Base-by-base conservation (phyloP, 2,888 invertebrate genomes). In the Bugulina stolonifera region DNA sequence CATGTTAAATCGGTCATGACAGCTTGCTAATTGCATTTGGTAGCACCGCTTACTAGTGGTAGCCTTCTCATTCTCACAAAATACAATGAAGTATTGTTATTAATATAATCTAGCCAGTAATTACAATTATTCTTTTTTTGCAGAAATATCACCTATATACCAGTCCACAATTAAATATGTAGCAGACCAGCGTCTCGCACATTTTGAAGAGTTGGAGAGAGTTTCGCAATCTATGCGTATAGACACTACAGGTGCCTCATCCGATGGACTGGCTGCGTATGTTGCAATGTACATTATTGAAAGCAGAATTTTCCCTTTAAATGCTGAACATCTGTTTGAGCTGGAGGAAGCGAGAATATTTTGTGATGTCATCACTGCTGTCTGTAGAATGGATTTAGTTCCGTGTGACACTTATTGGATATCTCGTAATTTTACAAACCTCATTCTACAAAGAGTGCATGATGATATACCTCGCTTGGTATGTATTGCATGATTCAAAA, bases 141-240 rank as follows among this genome's bases (percentile, higher is more conserved):
- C 79, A 91, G 92, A 90, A 75, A 89, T 94, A 1, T 85, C 92
- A 52, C 93, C 93, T 0, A 88, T 91, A 0, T 90, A 91, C 80
- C 88, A 89, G 22, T 90, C 90, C 74, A 90, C 90, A 0, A 91
- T 91, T 76, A 87, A 88, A 57, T 93, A 90, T 82, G 90, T 93
- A 14, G 88, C 89, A 85, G 87, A 88, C 55, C 92, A 93, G 80
- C 87, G 92, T 57, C 88, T 87, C 69, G 89, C 89, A 58, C 83
- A 93, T 80, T 93, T 90, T 81, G 87, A 89, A 43, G 92, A 93
- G 81, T 84, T 93, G 32, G 81, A 89, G 22, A 89, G 89, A 78
- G 91, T 91, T 0, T 87, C 92, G 0, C 88, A 88, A 72, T 87
- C 89, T 73, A 88, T 93, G 82, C 88, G 89, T 74, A 86, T 90